phyloP scores from a whole-genome alignment of 2,113 vertebrate genomes.

The Nesoenas mayeri region DNA sequence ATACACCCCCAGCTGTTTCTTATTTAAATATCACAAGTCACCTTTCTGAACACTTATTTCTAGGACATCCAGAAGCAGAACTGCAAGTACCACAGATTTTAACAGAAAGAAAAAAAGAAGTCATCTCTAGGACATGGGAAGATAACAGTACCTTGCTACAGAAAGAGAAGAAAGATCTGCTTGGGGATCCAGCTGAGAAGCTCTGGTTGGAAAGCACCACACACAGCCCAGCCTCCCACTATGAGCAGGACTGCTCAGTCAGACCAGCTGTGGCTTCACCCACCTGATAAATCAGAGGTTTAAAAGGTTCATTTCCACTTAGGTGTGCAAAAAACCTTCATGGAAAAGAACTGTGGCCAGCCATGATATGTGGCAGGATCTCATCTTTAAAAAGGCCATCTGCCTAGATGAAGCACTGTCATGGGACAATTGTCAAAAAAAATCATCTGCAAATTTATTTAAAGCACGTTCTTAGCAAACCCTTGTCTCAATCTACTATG shows the following conservation, averaged over 20 bases:
- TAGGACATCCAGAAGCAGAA: background rate
- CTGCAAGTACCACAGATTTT: background rate
- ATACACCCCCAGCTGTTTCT: background rate
- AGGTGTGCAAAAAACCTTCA: background rate
- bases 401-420: background rate
- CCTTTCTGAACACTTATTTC: background rate
- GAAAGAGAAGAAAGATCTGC: background rate
- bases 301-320: background rate
- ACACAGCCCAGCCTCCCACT: no score
- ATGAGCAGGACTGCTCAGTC: background rate
- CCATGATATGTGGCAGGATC: no score
- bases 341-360: background rate
- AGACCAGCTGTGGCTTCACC: background rate
- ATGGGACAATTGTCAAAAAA: background rate
- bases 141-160: no score
- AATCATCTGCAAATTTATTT: background rate
- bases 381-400: background rate
- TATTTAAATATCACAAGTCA: background rate
- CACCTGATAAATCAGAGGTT: background rate
- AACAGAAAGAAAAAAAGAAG: background rate
- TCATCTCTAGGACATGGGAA: background rate
- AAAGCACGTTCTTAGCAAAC: background rate
- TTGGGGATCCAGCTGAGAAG: background rate
- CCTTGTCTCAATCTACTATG: background rate
- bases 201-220: background rate